phyloP scores from a whole-genome alignment of 2,113 vertebrate species.

The Pardalotus punctatus region DNA sequence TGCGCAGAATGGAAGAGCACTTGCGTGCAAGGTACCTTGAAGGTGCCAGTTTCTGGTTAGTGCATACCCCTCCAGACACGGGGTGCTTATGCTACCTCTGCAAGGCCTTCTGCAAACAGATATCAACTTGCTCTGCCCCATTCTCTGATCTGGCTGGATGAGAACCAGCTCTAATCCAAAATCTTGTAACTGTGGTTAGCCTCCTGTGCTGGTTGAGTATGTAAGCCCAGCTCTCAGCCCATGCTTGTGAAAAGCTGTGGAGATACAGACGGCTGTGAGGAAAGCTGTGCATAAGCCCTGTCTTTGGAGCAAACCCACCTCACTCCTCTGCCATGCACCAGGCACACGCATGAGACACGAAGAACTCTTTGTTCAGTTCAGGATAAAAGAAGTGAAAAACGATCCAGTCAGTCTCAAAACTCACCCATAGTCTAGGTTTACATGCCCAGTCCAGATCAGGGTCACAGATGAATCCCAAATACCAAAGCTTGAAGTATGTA shows the following conservation, averaged over 20 bases:
- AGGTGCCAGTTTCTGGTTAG: not conserved
- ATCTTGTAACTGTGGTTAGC: slow-evolving; percentile 17
- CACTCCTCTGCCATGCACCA: not conserved
- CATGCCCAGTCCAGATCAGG: slow-evolving; percentile 12
- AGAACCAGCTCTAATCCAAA: not conserved
- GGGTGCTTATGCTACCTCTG: rapidly evolving
- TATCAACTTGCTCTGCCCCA: not conserved
- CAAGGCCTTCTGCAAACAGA: not conserved
- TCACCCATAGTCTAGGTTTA: slow-evolving; percentile 10
- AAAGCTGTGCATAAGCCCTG: not conserved
- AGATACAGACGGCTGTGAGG: not conserved
- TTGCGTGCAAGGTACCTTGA: not conserved
- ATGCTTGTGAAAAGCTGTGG: not conserved
- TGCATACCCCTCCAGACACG: not conserved
- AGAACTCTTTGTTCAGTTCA: not conserved
- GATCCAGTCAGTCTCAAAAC: slow-evolving; percentile 5
- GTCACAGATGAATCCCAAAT: slow-evolving; percentile 40
- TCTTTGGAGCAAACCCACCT: not conserved
- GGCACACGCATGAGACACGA: not conserved
- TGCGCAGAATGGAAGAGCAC: not conserved
- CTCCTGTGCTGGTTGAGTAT: not conserved
- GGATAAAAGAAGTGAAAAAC: slow-evolving; percentile 10
- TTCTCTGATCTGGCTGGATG: not conserved
- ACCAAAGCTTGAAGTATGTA: not conserved
- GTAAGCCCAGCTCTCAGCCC: not conserved